phyloP scores from a whole-genome alignment of 2,888 invertebrate genomes.

The Ischnus inquisitorius region DNA sequence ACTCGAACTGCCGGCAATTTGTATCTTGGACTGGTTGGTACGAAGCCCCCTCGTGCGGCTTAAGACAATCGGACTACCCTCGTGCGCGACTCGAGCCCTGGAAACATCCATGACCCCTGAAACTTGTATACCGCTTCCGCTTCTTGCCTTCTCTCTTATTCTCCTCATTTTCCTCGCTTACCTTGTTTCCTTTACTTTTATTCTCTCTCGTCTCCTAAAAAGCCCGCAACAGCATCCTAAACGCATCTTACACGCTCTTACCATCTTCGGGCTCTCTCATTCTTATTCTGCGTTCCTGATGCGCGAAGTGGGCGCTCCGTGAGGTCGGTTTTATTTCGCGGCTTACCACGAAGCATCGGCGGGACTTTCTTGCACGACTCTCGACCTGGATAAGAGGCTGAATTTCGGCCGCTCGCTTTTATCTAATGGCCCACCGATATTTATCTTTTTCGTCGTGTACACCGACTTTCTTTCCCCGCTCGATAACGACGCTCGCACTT shows the following conservation, averaged over 20 bases:
- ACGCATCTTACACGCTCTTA: background rate
- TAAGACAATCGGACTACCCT: constrained; percentile 73
- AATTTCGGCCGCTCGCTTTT: constrained; percentile 70
- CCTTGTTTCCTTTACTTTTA: constrained; percentile 10
- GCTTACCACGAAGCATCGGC: constrained; percentile 71
- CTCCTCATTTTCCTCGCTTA: constrained; percentile 28
- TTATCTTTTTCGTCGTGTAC: constrained; percentile 60
- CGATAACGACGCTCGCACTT: constrained; percentile 31
- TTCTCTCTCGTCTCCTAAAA: no score
- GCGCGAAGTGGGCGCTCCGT: constrained; percentile 55
- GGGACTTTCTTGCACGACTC: constrained; percentile 32
- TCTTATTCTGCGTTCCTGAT: constrained; percentile 1
- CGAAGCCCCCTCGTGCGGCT: constrained; percentile 60
- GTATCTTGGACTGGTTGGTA: constrained; percentile 68
- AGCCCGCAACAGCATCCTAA: background rate
- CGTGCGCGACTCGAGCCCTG: constrained; percentile 51
- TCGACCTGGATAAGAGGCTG: constrained; percentile 61
- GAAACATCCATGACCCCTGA: constrained; percentile 38
- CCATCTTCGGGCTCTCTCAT: background rate
- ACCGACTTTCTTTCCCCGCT: constrained; percentile 12
- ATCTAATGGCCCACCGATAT: constrained; percentile 66
- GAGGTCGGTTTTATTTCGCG: constrained; percentile 74
- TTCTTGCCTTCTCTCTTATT: constrained; percentile 10
- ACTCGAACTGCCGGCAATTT: constrained; percentile 75
- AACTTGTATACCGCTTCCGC: constrained; percentile 3